Base-by-base conservation (phyloP, 2,113 vertebrate genomes). In the Elephas maximus region DNA sequence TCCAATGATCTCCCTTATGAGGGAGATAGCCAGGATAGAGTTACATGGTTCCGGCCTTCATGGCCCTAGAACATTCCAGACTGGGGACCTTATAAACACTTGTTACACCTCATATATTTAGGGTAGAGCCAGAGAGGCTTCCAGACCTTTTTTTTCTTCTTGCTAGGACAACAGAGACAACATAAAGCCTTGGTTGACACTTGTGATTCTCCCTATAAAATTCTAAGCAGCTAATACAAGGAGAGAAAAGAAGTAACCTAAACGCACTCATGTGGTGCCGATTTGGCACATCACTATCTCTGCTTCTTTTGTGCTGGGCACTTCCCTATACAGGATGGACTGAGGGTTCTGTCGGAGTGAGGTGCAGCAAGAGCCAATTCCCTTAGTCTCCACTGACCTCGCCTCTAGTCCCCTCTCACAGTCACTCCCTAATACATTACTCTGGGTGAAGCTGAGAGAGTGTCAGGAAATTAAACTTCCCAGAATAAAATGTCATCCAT, bases 181-280 rank as follows among this genome's bases (percentile, higher is more conserved):
- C 0, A 11, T 77, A 76, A 74, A 90, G 60, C 30, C 76, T 87
- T 45, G 41, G 18, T 65, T 80, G 92, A 57, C 30, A 80, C 30
- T 87, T 94, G 60, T 88, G 60, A 81, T 77, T 84, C 48, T 79
- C 9, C 85, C 71, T 88, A 60, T 84, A 69, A 80, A 88, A 78
- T 73, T 84, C 65, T 62, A 79, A 94, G 82, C 48, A 91, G 74
- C 74, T 93, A 88, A 88, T 15, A 33, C 5, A 60, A 4, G 5
- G 74, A 96, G 24, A 74, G 37, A 95, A 90, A 83, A 73, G 73
- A 53, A 79, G 83, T 51, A 33, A 17, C 11, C 28, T 84, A 12
- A 2, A 8, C 14, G 53, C 28, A 33, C 26, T 88, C 15, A 24
- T 18, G 2, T 62, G 74, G 48, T 26, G 1, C n/a, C 62, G 33